Evolutionary conservation across 2,888 invertebrate species (phyloP), one percentile per base, ranked within the genome.

Genomic region (Spialia ferax): DNA sequence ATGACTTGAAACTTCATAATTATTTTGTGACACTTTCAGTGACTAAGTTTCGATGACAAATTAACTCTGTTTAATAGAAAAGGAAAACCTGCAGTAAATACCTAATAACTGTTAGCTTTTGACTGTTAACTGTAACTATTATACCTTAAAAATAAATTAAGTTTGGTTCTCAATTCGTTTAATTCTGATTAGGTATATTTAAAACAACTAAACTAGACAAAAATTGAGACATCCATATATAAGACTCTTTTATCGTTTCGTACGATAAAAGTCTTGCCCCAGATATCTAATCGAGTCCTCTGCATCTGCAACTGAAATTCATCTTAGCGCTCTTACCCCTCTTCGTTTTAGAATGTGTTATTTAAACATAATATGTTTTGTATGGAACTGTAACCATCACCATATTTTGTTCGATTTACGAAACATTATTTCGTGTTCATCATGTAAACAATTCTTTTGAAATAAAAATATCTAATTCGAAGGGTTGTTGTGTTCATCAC

Each of bases 11-110:
- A 71, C 69, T 68, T 68, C 62, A 61, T 60, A n/a, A n/a, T n/a
- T n/a, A 57, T 70, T 76, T 88, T 86, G 85, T 85, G 87, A 88
- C 89, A 88, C 87, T 88, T 85, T 82, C 74, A 89, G 90, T 89
- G 87, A 87, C 82, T 82, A 83, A 73, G 80, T 83, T 83, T 84
- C 82, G 79, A 80, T 81, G 79, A 86, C 74, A 78, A 81, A 71
- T 26, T 26, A 26, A 26, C 26, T 26, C 5, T 26, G n/a, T n/a
- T n/a, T n/a, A n/a, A n/a, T n/a, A n/a, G n/a, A n/a, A n/a, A n/a
- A n/a, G n/a, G n/a, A n/a, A n/a, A 35, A 35, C 11, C 13, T 35
- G 0, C 2, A 35, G 13, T 29, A 29, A 3, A 7, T 29, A 29
- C 29, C 2, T 8, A 8, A 29, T 29, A 29, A 29, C 8, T n/a